Base-by-base conservation (phyloP, 2,113 vertebrate species). In the Campylorhamphus procurvoides region DNA sequence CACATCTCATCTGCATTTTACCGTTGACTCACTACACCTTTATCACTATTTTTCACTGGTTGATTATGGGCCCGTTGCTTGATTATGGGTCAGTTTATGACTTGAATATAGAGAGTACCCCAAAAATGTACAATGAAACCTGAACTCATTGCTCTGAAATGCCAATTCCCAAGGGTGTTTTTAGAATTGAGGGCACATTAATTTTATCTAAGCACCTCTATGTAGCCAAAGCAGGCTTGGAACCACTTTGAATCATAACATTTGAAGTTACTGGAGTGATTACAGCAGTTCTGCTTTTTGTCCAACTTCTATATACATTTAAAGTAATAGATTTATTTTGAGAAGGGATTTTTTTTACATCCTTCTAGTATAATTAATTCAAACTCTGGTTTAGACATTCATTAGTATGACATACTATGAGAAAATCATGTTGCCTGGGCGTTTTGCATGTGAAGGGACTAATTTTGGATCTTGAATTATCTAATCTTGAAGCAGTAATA, bases 301-400 rank as follows among this genome's bases (percentile, higher is more conserved):
- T 85, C n/a, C 47, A 87, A 68, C 35, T 37, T 94, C 82, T 96
- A 14, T 52, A 47, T 71, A 64, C 60, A 84, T 82, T 75, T 71
- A 91, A 91, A 64, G 25, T 73, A 79, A 89, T 40, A 82, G n/a
- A 44, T 95, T 94, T 79, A 89, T 93, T 96, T 96, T 93, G 64
- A 93, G 66, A 88, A 84, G 85, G 42, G 7, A 23, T 47, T 47
- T 37, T 31, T n/a, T 95, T 82, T 6, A 50, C 20, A 72, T 84
- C 14, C 12, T 87, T 75, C 42, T 68, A 62, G 44, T n/a, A 60
- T 27, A 49, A 81, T 76, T 66, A 3, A 62, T 46, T 81, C 66
- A 87, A 58, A 44, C n/a, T 89, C 40, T 47, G 18, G 58, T 92
- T 94, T 63, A 86, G 87, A 44, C 42, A 39, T 80, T 71, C 86